phyloP scores from a whole-genome alignment of 2,113 vertebrate species.

The Tragulus kanchil region DNA sequence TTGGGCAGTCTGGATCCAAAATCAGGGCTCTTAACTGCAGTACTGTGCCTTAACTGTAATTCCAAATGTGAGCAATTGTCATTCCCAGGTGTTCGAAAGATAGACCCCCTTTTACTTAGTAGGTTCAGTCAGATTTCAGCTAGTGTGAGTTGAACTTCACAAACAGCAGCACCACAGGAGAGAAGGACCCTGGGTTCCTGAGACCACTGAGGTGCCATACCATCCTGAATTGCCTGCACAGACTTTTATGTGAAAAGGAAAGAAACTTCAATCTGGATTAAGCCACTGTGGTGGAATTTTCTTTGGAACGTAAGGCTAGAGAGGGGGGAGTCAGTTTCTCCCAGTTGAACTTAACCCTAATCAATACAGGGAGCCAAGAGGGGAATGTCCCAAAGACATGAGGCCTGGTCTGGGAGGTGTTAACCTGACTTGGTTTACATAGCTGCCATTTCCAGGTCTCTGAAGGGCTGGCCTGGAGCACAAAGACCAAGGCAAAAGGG shows the following conservation, averaged over 20 bases:
- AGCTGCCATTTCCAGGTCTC: neutral
- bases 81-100: slow-evolving; percentile 5
- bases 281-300: neutral
- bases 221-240: neutral
- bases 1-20: neutral
- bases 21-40: neutral
- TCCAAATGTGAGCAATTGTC: neutral
- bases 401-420: neutral
- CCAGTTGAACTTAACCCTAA: neutral
- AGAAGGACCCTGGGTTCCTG: neutral
- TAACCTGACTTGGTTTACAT: neutral
- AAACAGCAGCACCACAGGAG: neutral
- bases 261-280: neutral
- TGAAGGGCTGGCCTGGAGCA: neutral
- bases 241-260: neutral
- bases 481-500: neutral
- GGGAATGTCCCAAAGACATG: neutral
- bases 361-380: neutral
- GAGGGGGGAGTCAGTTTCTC: neutral
- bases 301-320: neutral
- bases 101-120: neutral
- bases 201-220: neutral
- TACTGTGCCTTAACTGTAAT: neutral
- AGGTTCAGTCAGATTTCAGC: neutral
- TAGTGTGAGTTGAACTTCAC: slow-evolving; percentile 17